phyloP scores from a whole-genome alignment of 1,140 invertebrate genomes.

The Neodiprion lecontei region DNA sequence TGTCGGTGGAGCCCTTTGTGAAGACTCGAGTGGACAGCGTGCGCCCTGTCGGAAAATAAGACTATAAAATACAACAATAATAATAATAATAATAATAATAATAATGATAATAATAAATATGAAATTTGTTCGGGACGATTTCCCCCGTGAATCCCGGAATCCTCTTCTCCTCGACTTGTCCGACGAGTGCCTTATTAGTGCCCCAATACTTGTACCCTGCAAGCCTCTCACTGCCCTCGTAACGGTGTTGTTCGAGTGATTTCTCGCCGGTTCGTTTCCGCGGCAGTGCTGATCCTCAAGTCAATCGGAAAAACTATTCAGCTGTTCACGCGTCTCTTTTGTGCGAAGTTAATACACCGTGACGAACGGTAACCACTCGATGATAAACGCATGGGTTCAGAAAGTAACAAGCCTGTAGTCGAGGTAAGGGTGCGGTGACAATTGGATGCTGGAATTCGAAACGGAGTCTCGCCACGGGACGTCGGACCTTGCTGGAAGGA shows the following conservation, averaged over 20 bases:
- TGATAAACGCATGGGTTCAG: neutral
- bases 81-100: no score
- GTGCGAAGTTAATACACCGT: neutral
- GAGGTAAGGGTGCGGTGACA: neutral
- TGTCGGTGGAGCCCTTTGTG: neutral
- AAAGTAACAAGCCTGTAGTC: neutral
- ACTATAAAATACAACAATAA: no score
- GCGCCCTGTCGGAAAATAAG: neutral
- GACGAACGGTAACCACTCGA: neutral
- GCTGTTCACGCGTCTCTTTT: neutral
- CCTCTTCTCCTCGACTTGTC: neutral
- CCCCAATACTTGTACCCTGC: neutral
- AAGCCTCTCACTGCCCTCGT: no score
- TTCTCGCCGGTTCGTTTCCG: no score
- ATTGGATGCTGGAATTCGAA: no score
- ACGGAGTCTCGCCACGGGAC: no score
- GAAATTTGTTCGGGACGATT: no score
- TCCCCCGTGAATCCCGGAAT: neutral
- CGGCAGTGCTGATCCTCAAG: neutral
- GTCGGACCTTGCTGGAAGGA: no score
- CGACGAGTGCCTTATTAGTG: neutral
- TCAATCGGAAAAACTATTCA: conserved; percentile 5
- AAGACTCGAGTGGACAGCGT: neutral
- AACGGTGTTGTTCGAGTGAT: no score
- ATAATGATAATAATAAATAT: no score